phyloP scores from a whole-genome alignment of 2,888 invertebrate species.

The Eurytoma californica region DNA sequence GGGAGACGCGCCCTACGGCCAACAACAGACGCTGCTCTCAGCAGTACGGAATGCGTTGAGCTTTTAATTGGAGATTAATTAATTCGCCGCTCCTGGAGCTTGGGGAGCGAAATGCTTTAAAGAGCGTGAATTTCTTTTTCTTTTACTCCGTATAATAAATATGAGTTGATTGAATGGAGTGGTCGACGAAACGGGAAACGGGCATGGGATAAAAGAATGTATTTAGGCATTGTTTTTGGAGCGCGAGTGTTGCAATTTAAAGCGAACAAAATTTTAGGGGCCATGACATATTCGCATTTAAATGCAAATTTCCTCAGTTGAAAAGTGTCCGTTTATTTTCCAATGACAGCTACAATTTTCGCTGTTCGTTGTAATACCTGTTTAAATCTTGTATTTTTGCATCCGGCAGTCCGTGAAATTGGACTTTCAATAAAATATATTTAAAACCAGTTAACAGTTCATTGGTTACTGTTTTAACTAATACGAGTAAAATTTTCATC shows the following conservation, averaged over 20 bases:
- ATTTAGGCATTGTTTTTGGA: background rate
- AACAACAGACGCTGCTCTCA: background rate
- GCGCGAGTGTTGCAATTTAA: background rate
- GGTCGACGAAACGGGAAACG: background rate
- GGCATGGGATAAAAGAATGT: background rate
- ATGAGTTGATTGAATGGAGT: background rate
- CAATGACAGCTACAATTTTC: slow-evolving; percentile 5
- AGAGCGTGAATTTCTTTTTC: background rate
- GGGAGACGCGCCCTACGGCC: background rate
- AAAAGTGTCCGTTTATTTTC: slow-evolving; percentile 13
- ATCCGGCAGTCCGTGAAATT: too few relatives aligned
- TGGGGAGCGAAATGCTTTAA: background rate
- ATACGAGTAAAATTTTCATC: too few relatives aligned
- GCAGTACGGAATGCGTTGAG: background rate
- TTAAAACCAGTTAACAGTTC: too few relatives aligned
- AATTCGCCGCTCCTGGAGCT: background rate
- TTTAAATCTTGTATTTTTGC: too few relatives aligned
- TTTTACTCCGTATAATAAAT: background rate
- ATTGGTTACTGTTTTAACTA: too few relatives aligned
- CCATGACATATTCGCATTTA: background rate
- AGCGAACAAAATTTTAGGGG: background rate
- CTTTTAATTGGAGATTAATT: background rate
- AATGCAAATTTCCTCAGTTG: slow-evolving; percentile 7
- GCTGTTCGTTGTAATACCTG: too few relatives aligned
- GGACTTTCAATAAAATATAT: too few relatives aligned